phyloP scores from a whole-genome alignment of 2,113 vertebrate genomes.

The Eidolon helvum region DNA sequence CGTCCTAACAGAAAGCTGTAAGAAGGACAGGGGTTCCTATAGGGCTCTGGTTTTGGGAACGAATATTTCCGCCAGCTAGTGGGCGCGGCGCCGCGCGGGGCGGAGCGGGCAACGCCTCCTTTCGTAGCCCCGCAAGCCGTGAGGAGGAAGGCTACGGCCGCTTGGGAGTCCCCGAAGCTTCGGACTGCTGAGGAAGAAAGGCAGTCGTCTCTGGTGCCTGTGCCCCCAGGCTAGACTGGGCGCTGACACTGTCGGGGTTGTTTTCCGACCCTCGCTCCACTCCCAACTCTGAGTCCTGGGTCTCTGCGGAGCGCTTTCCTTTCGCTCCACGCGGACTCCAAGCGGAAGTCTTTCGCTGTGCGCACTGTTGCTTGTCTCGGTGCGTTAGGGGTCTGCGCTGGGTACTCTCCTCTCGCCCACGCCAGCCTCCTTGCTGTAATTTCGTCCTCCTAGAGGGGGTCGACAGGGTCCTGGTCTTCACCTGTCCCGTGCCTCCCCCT shows the following conservation, averaged over 20 bases:
- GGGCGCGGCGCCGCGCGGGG: slow-evolving; percentile 58
- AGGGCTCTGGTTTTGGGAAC: neutral
- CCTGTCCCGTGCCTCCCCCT: fast-evolving
- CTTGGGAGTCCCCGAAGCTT: neutral
- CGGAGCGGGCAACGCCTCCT: slow-evolving; percentile 66
- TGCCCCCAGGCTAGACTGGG: neutral
- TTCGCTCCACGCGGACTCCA: slow-evolving; percentile 73
- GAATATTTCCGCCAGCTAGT: neutral
- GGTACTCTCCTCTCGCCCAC: neutral
- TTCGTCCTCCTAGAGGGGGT: neutral
- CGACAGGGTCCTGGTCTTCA: neutral
- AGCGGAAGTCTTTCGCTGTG: neutral
- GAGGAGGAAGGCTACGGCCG: neutral
- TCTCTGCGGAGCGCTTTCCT: neutral
- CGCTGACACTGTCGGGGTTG: neutral
- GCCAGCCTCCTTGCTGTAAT: neutral
- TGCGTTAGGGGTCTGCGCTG: neutral
- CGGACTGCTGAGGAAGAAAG: neutral
- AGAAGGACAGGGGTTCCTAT: neutral
- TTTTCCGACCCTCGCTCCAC: neutral
- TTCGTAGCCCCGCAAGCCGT: fast-evolving
- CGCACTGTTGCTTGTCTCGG: neutral
- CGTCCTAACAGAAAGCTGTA: neutral
- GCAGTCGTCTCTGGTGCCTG: neutral
- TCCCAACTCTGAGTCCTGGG: neutral